Evolutionary conservation across 2,113 vertebrate genomes (phyloP), one percentile per base, ranked within the genome.

Genomic region (Copsychus sechellarum): DNA sequence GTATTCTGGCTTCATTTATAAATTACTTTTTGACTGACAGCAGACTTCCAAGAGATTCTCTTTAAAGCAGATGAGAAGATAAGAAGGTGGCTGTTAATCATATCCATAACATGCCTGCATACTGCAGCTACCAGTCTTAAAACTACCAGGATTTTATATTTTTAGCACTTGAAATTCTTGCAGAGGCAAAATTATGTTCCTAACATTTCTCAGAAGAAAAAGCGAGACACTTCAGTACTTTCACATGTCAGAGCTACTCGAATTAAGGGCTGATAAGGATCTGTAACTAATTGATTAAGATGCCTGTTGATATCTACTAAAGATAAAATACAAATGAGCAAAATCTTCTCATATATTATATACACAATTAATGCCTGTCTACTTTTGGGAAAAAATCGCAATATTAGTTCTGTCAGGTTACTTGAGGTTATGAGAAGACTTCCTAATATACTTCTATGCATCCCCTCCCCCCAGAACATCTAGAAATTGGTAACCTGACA

Each of bases 311-410:
- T 85, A 87, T 18, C 73, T 86, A 43, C 28, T 62, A 19, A 84
- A 93, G 74, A 92, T 82, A 91, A 94, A 95, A 95, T 54, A 57
- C 29, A 81, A 88, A 91, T 42, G 31, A 94, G 51, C 24, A 60
- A 95, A 92, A 86, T 56, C 16, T 9, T 38, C 42, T 60, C 33
- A 56, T 31, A 16, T 3, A 8, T 81, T 56, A 74, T 5, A 69
- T 11, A 25, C 8, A 15, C 20, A 77, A 47, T 8, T 45, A 28
- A 64, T 64, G 61, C 38, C 20, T 54, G 12, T 31, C 66, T 78
- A 23, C 31, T 56, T 72, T 42, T 11, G 38, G 36, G 69, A 50
- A 20, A 76, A 76, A 84, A 45, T 4, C 2, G 19, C 60, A 89
- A 21, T 69, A 57, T 4, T 57, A 70, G 9, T 54, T 88, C 23